These are phyloP conservation scores for Dipodomys spectabilis DNA, from an alignment of 2,113 vertebrate genomes.

Conservation along the genomic window DNA sequence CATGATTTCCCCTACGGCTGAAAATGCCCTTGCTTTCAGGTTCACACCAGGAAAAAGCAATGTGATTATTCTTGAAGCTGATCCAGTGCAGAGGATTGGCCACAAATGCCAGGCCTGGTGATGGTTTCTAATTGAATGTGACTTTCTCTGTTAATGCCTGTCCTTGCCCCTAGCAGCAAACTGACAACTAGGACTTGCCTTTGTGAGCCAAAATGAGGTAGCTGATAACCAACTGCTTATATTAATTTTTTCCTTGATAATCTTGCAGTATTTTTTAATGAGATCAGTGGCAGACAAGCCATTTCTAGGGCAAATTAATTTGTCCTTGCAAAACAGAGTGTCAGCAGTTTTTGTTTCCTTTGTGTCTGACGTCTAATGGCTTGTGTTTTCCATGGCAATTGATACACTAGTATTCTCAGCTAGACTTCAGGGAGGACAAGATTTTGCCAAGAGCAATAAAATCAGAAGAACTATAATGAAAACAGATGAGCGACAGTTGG, in stretches of 20 bases:
- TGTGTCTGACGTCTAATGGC: slow-evolving; percentile 58
- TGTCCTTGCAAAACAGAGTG: slow-evolving; percentile 77
- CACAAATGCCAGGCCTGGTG: slow-evolving; percentile 12
- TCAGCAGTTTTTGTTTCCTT: slow-evolving; percentile 81
- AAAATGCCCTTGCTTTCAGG: slow-evolving; percentile 57
- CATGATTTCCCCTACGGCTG: background rate
- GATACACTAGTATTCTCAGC: slow-evolving; percentile 52
- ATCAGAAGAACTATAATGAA: slow-evolving; percentile 35
- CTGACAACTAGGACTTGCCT: slow-evolving; percentile 65
- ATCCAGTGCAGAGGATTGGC: background rate
- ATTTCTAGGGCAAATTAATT: slow-evolving; percentile 80
- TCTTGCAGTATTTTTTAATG: slow-evolving; percentile 72
- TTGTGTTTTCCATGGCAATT: slow-evolving; percentile 74
- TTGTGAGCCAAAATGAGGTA: slow-evolving; percentile 37
- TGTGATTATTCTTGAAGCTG: slow-evolving; percentile 5
- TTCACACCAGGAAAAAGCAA: slow-evolving; percentile 29
- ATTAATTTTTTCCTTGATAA: slow-evolving; percentile 78
- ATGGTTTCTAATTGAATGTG: slow-evolving; percentile 76
- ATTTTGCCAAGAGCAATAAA: slow-evolving; percentile 74
- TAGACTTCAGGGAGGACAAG: slow-evolving; percentile 40
- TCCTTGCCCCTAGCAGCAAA: slow-evolving; percentile 78
- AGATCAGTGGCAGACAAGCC: slow-evolving; percentile 62
- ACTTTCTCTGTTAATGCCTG: slow-evolving; percentile 70
- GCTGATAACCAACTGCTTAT: slow-evolving; percentile 69
- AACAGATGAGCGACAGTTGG: slow-evolving; percentile 54